Conservation (phyloP, 2,797 vertebrate species). For the Xenops minutus region DNA sequence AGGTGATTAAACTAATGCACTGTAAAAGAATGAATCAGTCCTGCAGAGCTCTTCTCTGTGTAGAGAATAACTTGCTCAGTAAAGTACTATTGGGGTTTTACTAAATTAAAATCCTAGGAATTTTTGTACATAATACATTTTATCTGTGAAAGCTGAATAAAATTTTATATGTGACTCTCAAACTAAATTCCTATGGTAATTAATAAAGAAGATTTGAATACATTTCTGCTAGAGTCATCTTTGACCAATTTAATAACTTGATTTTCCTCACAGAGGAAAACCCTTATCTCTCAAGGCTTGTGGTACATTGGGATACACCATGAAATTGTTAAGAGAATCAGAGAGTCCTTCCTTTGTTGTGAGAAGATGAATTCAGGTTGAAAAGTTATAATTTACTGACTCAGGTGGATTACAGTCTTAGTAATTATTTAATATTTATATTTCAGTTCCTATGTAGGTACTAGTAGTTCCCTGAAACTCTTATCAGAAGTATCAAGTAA, state of each 20-base stretch:
- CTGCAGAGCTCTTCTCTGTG: conserved; percentile 38
- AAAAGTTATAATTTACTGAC: conserved; percentile 16
- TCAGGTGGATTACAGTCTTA: not conserved
- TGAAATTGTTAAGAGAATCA: conserved; percentile 64
- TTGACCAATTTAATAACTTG: conserved; percentile 65
- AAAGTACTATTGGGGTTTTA: conserved; percentile 60
- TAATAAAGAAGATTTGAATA: conserved; percentile 63
- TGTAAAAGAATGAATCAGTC: conserved; percentile 60
- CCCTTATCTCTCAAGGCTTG: conserved; percentile 61
- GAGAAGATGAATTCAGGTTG: conserved; percentile 16
- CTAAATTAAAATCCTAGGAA: conserved; percentile 44
- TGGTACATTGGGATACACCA: conserved; percentile 41
- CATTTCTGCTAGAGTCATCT: conserved; percentile 58
- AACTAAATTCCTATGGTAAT: conserved; percentile 67
- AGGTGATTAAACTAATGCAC: conserved; percentile 70
- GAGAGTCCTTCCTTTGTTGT: conserved; percentile 57
- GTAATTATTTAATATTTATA: conserved; percentile 14
- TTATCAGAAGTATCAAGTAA: not conserved
- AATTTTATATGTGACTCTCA: conserved; percentile 31
- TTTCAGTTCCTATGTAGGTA: not conserved
- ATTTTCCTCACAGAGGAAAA: conserved; percentile 66
- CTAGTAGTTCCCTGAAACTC: not conserved
- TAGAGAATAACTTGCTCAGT: conserved; percentile 44
- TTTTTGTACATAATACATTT: conserved; percentile 49
- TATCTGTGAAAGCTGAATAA: conserved; percentile 37